Conservation (phyloP, 1,140 invertebrate genomes). For the Drosophila jambulina region DNA sequence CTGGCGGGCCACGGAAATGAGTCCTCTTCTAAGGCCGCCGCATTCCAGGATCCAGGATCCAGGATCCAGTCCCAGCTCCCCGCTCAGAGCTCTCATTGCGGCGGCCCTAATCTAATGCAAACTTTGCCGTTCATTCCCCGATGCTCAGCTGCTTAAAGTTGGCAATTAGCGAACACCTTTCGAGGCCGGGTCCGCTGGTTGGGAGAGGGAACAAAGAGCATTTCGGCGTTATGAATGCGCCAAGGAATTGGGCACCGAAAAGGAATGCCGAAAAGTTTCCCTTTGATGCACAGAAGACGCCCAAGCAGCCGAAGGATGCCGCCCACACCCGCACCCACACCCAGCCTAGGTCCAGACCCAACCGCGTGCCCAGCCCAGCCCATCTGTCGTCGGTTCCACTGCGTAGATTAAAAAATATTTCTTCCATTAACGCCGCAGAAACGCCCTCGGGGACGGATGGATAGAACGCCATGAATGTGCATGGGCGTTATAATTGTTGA, state of each 20-base stretch:
- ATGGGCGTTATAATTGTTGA: conserved; percentile 31
- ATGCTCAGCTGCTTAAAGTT: conserved; percentile 68
- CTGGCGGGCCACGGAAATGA: conserved; percentile 11
- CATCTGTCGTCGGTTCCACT: conserved; percentile 45
- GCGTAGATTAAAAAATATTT: conserved; percentile 62
- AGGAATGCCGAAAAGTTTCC: conserved; percentile 63
- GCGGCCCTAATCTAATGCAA: conserved; percentile 66
- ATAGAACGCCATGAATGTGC: conserved; percentile 38
- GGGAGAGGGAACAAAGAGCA: conserved; percentile 46
- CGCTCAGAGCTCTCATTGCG: conserved; percentile 13
- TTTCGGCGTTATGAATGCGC: conserved; percentile 73
- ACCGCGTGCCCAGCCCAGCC: not conserved
- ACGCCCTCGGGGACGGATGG: conserved; percentile 35
- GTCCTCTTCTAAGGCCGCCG: not conserved
- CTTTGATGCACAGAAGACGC: conserved; percentile 64
- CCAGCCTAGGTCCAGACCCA: not conserved
- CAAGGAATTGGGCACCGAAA: conserved; percentile 43
- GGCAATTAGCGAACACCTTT: conserved; percentile 80
- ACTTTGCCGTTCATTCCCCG: conserved; percentile 38
- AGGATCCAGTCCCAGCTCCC: not conserved
- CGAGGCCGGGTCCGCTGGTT: conserved; percentile 1
- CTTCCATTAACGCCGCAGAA: conserved; percentile 50
- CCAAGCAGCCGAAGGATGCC: not conserved
- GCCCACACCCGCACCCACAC: too few relatives aligned
- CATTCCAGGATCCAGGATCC: conserved; percentile 9